Base-by-base conservation (phyloP, 2,797 vertebrate species). In the Lepus townsendii region DNA sequence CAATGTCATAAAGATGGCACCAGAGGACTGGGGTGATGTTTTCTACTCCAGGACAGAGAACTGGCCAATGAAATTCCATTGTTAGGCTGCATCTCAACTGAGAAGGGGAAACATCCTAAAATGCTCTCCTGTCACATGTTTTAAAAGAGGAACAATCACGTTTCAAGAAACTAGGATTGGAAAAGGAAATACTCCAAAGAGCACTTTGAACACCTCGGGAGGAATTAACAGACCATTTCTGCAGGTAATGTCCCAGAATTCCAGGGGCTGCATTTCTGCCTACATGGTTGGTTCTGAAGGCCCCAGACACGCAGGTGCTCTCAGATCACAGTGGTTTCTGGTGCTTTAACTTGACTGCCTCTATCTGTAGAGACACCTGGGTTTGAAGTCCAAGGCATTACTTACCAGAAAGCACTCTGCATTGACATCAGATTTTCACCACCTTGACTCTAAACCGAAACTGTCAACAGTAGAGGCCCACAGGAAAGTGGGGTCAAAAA, bases 181-280 rank as follows among this genome's bases (percentile, higher is more conserved):
- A 73, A 92, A 94, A 73, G 69, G 65, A 95, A 79, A 79, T 2
- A 72, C 42, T 16, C 42, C 32, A 66, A 69, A 86, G 5, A 88
- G 62, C n/a, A n/a, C 38, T 92, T 75, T n/a, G n/a, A 68, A 52
- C 60, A 22, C 62, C 57, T 38, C 3, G 0, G 17, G 54, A 38
- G 47, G 65, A 79, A 94, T 42, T 11, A 69, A 84, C 69, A 32
- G 14, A n/a, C 27, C 22, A 19, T 62, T 5, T 30, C 19, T 95
- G 20, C 35, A 80, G 16, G 27, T 20, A 73, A 79, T 16, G 32
- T 30, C 10, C 17, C 30, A 30, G 38, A 26, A 88, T 32, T 63
- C 60, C 4, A 0, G 57, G 2, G 26, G 22, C 16, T 42, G 12
- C n/a, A 17, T 16, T 12, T 62, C n/a, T 77, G 63, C 52, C 24